Base-by-base conservation (phyloP, 2,888 invertebrate genomes). In the Dryocosmus kuriphilus region DNA sequence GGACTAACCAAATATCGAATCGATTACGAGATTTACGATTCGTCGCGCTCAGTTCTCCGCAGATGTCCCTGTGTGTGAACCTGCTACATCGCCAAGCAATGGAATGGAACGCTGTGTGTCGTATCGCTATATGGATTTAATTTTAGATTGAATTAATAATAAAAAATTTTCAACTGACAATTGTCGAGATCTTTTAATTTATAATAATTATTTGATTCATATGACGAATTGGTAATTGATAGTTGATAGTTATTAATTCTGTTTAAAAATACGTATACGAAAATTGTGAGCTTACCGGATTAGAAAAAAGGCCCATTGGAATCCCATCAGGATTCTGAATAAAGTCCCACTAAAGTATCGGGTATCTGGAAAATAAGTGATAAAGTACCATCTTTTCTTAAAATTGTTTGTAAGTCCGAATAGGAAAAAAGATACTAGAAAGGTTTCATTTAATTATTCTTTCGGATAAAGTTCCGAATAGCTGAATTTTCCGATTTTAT, bases 1-100 rank as follows among this genome's bases (percentile, higher is more conserved):
- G 77, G 78, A 80, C 83, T 84, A 86, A 84, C 78, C 79, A 82
- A 84, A 86, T 84, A 84, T 83, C 83, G 77, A 85, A 87, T 85
- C 85, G 86, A 85, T 82, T 84, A 57, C 32, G 63, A 82, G 83
- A 86, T 85, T 86, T 83, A 83, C 80, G 83, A 81, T 77, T 78
- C 71, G 77, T 63, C 55, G 46, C 74, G 77, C 75, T 63, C n/a
- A 63, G 11, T 22, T 22, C 63, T 35, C 63, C n/a, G 19, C 22
- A 41, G n/a, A 55, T 41, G 55, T 61, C 63, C 41, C 46, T 71
- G 67, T 71, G 27, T 79, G 60, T 60, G 27, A 60, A 60, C 60
- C 60, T 60, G 60, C 24, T 14, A 35, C 32, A 63, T 38, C 35
- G 22, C 22, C n/a, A 80, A 80, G 61, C 74, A 74, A 74, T 35